Conservation (phyloP, 2,888 invertebrate genomes). For the Synergus gifuensis region DNA sequence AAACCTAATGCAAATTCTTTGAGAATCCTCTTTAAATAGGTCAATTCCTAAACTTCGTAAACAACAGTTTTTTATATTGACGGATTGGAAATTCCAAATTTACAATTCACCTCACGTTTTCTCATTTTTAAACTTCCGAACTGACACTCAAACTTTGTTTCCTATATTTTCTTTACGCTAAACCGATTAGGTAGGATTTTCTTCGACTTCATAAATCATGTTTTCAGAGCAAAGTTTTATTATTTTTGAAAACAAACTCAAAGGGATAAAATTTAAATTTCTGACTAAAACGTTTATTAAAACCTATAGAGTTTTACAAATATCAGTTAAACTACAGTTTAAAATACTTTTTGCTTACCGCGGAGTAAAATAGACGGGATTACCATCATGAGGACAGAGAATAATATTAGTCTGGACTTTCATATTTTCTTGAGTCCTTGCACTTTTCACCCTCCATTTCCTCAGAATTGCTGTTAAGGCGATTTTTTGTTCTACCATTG, state of each 20-base stretch:
- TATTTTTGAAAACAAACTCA: background rate
- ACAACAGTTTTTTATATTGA: slow-evolving; percentile 6
- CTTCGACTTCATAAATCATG: slow-evolving; percentile 22
- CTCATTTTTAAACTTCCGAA: slow-evolving; percentile 40
- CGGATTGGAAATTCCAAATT: slow-evolving; percentile 2
- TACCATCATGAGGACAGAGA: slow-evolving; percentile 59
- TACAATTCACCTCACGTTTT: slow-evolving; percentile 24
- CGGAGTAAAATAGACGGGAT: slow-evolving; percentile 51
- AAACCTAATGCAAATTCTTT: no score
- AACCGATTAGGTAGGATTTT: slow-evolving; percentile 16
- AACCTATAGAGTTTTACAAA: background rate
- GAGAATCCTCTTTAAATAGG: background rate
- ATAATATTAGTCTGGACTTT: slow-evolving; percentile 57
- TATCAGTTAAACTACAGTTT: background rate
- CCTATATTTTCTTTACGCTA: background rate
- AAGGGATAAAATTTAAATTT: background rate
- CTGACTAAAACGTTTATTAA: background rate
- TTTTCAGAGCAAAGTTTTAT: background rate
- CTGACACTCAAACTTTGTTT: slow-evolving; percentile 19
- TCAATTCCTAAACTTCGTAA: background rate
- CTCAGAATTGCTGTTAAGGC: slow-evolving; percentile 60
- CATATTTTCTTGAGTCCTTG: slow-evolving; percentile 54
- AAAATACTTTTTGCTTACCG: slow-evolving; percentile 41
- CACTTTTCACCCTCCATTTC: slow-evolving; percentile 65
- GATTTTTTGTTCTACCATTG: slow-evolving; percentile 64